A percentile compares a stretch with the other conserved stretches of the same genome.
Evolutionary conservation across 2,888 invertebrate genomes (phyloP).

Genomic region (Keiferia lycopersicella): DNA sequence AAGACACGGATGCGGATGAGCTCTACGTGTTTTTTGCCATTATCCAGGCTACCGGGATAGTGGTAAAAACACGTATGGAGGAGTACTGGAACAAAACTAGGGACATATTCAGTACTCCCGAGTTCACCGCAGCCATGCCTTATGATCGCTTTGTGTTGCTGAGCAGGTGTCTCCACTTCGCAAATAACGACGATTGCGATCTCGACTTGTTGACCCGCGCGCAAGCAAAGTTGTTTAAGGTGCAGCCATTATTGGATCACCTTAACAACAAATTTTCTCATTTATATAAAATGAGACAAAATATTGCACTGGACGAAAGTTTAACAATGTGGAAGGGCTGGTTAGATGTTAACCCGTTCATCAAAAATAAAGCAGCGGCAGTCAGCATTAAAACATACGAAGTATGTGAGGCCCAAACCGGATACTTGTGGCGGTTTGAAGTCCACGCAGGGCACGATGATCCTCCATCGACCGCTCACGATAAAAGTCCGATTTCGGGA

Average conservation of each 20-base stretch:
- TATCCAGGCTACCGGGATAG: conserved; percentile 28
- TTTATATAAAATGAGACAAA: background rate
- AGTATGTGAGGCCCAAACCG: conserved; percentile 7
- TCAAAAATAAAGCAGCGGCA: conserved; percentile 13
- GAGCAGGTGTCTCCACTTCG: conserved; percentile 11
- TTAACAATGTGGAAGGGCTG: conserved; percentile 1
- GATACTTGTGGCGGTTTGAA: conserved; percentile 22
- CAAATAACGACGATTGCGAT: too few relatives aligned
- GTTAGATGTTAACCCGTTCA: background rate
- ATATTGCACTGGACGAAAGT: conserved; percentile 13
- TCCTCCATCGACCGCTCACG: background rate
- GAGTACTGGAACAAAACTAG: conserved; percentile 28
- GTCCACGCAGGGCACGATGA: conserved; percentile 1
- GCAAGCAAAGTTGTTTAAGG: conserved; percentile 6
- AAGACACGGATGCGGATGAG: conserved; percentile 28
- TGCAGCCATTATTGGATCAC: conserved; percentile 3
- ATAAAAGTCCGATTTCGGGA: background rate
- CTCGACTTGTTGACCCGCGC: background rate
- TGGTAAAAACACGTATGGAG: conserved; percentile 25
- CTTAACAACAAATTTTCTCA: conserved; percentile 4
- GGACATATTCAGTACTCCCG: conserved; percentile 27
- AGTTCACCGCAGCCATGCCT: conserved; percentile 15
- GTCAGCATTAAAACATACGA: background rate
- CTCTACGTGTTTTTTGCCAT: conserved; percentile 22
- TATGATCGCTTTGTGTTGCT: conserved; percentile 2